Conservation (phyloP, 2,888 invertebrate genomes). For the Norana najaformis region DNA sequence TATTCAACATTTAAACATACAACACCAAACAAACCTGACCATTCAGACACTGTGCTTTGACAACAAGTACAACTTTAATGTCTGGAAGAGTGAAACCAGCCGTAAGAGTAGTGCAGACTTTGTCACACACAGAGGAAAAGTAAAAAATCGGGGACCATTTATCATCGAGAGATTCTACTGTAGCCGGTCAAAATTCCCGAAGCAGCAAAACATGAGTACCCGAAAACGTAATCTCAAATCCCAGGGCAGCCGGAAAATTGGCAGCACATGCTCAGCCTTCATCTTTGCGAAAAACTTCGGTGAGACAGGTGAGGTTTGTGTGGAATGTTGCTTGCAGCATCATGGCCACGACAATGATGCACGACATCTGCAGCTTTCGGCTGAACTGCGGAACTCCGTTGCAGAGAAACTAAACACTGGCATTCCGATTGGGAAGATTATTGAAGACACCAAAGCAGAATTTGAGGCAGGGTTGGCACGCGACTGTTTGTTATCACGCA, state of each 20-base stretch:
- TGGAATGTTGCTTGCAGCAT: conserved; percentile 1
- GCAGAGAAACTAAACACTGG: not conserved
- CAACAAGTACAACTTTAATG: not conserved
- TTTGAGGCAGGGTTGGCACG: not conserved
- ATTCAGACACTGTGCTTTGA: conserved; percentile 1
- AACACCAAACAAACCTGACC: not conserved
- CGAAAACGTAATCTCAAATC: not conserved
- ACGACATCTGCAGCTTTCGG: not conserved
- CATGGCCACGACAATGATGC: not conserved
- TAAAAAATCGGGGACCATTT: not conserved
- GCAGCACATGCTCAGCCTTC: not conserved
- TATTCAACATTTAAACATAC: not conserved
- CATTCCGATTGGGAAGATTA: not conserved
- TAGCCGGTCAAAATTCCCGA: conserved; percentile 1
- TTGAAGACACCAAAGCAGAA: not conserved
- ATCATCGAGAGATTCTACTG: not conserved
- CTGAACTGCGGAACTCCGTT: not conserved
- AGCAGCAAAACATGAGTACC: not conserved
- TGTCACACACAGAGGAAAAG: not conserved
- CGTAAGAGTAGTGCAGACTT: not conserved
- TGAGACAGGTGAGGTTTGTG: not conserved
- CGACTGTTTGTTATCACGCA: not conserved
- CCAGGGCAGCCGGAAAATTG: not conserved
- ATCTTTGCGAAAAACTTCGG: not conserved
- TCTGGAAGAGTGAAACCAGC: not conserved